Percentiles rank a stretch among this genome's conserved stretches.
Conservation (phyloP, 2,113 vertebrate species). For the Plectropomus leopardus region DNA sequence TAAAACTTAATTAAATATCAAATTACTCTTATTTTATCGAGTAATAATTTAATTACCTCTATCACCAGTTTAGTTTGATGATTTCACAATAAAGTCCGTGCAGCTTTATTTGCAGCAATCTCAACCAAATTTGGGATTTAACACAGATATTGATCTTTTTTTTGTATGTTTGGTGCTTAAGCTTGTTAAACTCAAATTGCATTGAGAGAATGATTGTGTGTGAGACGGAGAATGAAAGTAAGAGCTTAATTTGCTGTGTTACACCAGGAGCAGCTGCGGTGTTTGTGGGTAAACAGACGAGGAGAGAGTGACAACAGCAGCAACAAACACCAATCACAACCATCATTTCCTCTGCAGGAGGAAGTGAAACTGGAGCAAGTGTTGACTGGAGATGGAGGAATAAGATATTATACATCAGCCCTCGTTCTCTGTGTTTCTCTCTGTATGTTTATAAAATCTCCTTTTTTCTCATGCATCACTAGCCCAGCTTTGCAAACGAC, state of each 20-base stretch:
- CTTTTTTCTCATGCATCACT: not conserved
- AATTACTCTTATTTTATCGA: not conserved
- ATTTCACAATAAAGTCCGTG: not conserved
- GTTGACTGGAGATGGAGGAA: slow-evolving; percentile 59
- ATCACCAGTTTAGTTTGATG: not conserved
- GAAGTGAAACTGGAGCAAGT: slow-evolving; percentile 74
- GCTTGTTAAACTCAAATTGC: not conserved
- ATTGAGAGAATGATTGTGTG: not conserved
- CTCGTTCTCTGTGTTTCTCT: not conserved
- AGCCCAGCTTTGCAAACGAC: no score
- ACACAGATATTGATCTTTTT: not conserved
- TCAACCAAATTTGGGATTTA: not conserved
- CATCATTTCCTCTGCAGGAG: slow-evolving; percentile 60
- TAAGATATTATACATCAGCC: slow-evolving; percentile 31
- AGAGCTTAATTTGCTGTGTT: slow-evolving; percentile 22
- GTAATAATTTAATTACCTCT: not conserved
- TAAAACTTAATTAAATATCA: slow-evolving; percentile 18
- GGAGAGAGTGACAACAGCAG: slow-evolving; percentile 57
- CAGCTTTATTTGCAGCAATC: not conserved
- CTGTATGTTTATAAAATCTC: not conserved
- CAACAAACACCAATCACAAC: slow-evolving; percentile 62
- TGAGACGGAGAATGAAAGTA: not conserved
- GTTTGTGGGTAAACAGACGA: slow-evolving; percentile 69
- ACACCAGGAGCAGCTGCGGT: slow-evolving; percentile 14
- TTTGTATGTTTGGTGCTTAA: not conserved